A percentile compares a stretch with the other conserved stretches of the same genome.
Evolutionary conservation across 2,888 invertebrate genomes (phyloP).

Genomic region (Scaptomyza flava): DNA sequence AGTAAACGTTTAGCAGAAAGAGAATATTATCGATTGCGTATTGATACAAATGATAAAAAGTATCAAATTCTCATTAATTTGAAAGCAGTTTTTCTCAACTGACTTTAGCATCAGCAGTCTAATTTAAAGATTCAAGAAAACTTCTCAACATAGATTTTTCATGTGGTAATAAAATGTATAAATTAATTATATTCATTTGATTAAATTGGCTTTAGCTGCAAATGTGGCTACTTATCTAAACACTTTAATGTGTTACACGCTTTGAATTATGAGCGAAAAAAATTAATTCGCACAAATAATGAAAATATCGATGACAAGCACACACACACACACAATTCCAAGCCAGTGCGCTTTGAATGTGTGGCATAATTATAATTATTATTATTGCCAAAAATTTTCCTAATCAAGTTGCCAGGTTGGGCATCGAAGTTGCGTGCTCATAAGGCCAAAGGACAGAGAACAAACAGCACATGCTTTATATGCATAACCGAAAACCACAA

Average conservation of each 20-base stretch:
- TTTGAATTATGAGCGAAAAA: slow-evolving; percentile 31
- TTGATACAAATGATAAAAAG: no score
- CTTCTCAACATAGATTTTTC: background rate
- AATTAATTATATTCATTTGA: background rate
- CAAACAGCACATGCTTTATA: slow-evolving; percentile 33
- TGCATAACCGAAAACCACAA: slow-evolving; percentile 38
- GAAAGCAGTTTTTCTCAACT: no score
- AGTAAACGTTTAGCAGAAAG: no score
- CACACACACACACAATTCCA: slow-evolving; percentile 1
- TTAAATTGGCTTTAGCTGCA: background rate
- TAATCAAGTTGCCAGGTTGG: slow-evolving; percentile 30
- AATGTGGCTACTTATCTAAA: background rate
- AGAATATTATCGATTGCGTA: no score
- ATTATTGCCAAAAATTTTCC: slow-evolving; percentile 35
- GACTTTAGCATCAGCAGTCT: background rate
- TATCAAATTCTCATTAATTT: no score
- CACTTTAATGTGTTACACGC: no score
- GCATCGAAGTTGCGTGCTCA: background rate
- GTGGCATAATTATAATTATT: slow-evolving; percentile 24
- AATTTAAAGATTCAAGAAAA: background rate
- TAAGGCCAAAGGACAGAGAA: background rate
- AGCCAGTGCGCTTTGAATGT: slow-evolving; percentile 5
- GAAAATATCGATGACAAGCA: slow-evolving; percentile 12
- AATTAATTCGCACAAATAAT: slow-evolving; percentile 28
- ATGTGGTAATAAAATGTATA: no score